Conservation (phyloP, 1,140 invertebrate species). For the Gyrodactylus bullatarudis region DNA sequence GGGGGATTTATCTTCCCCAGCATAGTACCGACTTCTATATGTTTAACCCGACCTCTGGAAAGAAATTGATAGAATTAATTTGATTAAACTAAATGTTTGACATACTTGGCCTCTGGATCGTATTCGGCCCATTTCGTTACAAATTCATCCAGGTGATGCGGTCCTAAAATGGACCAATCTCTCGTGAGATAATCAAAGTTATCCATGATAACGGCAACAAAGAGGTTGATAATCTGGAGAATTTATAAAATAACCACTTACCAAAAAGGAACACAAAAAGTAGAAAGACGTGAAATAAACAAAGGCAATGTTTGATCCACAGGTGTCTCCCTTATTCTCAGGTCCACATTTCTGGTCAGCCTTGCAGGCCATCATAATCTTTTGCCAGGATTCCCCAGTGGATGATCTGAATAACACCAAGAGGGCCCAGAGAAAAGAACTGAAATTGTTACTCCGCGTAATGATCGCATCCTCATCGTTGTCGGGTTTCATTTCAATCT, state of each 20-base stretch:
- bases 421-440: constrained; percentile 9
- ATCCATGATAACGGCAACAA: constrained; percentile 10
- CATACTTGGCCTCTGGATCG: constrained; percentile 8
- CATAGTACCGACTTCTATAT: constrained; percentile 8
- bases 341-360: constrained; percentile 6
- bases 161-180: constrained; percentile 9
- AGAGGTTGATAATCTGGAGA: constrained; percentile 9
- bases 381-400: constrained; percentile 10
- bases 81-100: background rate
- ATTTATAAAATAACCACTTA: constrained; percentile 2
- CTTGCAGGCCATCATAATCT: constrained; percentile 9
- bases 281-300: constrained; percentile 10
- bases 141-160: constrained; percentile 9
- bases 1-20: constrained; percentile 8
- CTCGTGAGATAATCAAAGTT: constrained; percentile 10
- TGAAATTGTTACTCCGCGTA: constrained; percentile 11
- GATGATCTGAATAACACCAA: constrained; percentile 11
- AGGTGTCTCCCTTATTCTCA: background rate
- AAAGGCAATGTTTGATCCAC: constrained; percentile 8
- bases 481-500: constrained; percentile 6
- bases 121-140: constrained; percentile 8
- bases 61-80: background rate
- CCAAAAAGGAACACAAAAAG: constrained; percentile 10
- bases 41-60: constrained; percentile 8
- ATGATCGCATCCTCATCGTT: constrained; percentile 9